Conservation (phyloP, 2,797 vertebrate species). For the Luscinia megarhynchos region DNA sequence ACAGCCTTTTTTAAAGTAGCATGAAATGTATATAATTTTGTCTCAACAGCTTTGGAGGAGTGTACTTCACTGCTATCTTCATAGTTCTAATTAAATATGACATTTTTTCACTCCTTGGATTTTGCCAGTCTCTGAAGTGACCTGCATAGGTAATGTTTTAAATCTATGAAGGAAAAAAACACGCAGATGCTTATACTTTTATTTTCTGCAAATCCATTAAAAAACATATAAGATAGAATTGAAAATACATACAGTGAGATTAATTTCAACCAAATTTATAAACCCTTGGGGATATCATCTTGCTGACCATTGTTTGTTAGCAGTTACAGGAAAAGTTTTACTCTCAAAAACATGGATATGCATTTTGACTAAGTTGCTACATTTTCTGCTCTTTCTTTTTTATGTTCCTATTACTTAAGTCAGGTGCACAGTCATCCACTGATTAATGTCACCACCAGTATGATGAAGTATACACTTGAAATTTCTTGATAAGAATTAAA, state of each 20-base stretch:
- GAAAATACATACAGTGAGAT: neutral
- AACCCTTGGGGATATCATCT: neutral
- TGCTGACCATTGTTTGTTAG: neutral
- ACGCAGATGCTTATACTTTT: neutral
- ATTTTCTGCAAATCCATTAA: slow-evolving; percentile 18
- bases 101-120: slow-evolving; percentile 70
- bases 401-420: neutral
- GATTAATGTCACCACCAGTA: neutral
- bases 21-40: slow-evolving; percentile 15
- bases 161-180: slow-evolving; percentile 47
- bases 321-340: neutral
- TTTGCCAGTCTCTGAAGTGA: slow-evolving; percentile 56
- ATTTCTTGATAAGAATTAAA: neutral
- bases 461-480: neutral
- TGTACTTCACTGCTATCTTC: slow-evolving; percentile 6
- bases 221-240: neutral
- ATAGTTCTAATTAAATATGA: slow-evolving; percentile 63
- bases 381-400: neutral
- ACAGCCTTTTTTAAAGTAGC: neutral
- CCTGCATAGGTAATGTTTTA: slow-evolving; percentile 44
- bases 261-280: neutral
- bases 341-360: neutral
- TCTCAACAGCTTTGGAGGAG: neutral
- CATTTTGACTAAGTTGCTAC: neutral
- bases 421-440: neutral